Evolutionary conservation across 2,797 vertebrate genomes (phyloP), one percentile per base, ranked within the genome.

Genomic region (Hypotaenidia philippensis): DNA sequence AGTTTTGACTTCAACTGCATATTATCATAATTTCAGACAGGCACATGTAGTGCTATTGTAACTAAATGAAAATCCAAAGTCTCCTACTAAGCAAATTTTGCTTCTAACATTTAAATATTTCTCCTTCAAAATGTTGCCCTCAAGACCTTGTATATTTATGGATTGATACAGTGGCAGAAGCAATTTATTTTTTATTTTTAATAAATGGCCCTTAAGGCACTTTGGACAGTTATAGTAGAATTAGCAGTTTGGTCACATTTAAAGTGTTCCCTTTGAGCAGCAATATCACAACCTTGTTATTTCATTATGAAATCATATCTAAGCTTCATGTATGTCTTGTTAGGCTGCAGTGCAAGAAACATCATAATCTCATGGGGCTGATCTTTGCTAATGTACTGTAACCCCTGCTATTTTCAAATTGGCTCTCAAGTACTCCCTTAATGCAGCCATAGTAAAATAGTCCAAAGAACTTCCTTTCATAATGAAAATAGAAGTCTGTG

Each of bases 241-340:
- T 97, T 97, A 95, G 76, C 61, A 97, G 70, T 95, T 97, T 94
- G 72, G 78, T 94, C 96, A 96, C 92, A 97, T 96, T 92, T 92
- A 36, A 83, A 94, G 78, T 50, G 69, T 22, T 97, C 78, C 72
- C 83, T 96, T 50, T 87, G 78, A 96, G 96, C 49, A 89, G 85
- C 83, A 95, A 59, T 95, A 96, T 89, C 56, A 87, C 64, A 94
- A 80, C 78, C 91, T 97, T 97, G 95, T 95, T 96, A 93, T 95
- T 96, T 96, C 90, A 84, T 95, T 96, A 95, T 86, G 89, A 94
- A 97, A 93, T 72, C 70, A 22, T 41, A 95, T 96, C 88, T 95
- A 64, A 93, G 82, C 63, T 86, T 87, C 21, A 3, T 92, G 63
- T 59, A 40, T 13, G 68, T 89, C 94, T 93, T 96, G 63, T 90